Base-by-base conservation (phyloP, 2,797 vertebrate genomes). In the Acipenser ruthenus region DNA sequence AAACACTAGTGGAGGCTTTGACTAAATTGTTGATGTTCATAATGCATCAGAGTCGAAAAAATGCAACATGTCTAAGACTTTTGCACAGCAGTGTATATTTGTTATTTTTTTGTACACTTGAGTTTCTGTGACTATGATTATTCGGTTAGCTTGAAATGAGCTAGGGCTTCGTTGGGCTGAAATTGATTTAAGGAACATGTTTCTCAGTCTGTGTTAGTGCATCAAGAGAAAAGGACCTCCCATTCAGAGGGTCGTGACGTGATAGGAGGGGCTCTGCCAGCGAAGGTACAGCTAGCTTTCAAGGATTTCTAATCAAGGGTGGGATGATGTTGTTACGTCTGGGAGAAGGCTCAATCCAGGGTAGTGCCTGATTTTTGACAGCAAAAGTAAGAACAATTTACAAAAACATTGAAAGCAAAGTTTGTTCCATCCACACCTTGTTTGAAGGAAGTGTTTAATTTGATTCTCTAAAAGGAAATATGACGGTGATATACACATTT, bases 151-250 rank as follows among this genome's bases (percentile, higher is more conserved):
- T 80, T 68, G 76, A 59, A 65, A 66, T 67, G 58, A 51, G 50
- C 55, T 53, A 49, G 49, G 67, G 60, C 68, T 49, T 47, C 64
- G 5, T 71, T 74, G 67, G 69, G 69, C 62, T 72, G 71, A 70
- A 67, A 75, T 73, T 82, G 78, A 82, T 60, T 72, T 65, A 78
- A 75, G 76, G 60, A 73, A 75, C 74, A 62, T 79, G 74, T 82
- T 72, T 80, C 77, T 79, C 80, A 82, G 80, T 80, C 78, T 79
- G 80, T 80, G 74, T 80, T 80, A 80, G 77, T 71, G 76, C 77
- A 75, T 79, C 77, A 78, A 75, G 78, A 82, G 76, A 80, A 80
- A 79, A 77, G 80, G 77, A 80, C 78, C 68, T 76, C 78, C 77
- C 80, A 82, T 72, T 78, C 80, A 76, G 77, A 80, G 75, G 80